Evolutionary conservation across 2,113 vertebrate species (phyloP), one percentile per base, ranked within the genome.

Genomic region (Barnardius zonarius): DNA sequence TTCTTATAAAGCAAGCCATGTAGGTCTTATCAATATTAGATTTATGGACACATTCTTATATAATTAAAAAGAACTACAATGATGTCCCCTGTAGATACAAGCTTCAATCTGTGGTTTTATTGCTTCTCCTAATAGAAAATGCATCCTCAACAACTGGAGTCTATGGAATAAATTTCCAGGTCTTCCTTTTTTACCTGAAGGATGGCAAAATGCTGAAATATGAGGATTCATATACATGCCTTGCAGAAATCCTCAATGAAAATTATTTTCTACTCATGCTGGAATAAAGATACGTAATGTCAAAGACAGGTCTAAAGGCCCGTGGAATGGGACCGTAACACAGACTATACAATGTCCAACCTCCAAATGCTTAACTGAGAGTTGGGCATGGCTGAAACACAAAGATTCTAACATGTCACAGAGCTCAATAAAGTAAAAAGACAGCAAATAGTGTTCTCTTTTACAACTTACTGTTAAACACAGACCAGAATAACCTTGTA

Each of bases 141-240:
- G 41, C 23, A 77, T 14, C 6, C 27, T 23, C 12, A 67, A 33
- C n/a, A 78, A 54, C 17, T 5, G 51, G 18, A 84, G 17, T 57
- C 8, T 70, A 37, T 55, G 24, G 82, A 81, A 23, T 31, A 84
- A 67, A 24, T 57, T 41, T 33, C 25, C 25, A 48, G 24, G 17
- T 41, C 75, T 91, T 78, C 19, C 18, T 49, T 85, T 85, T 81
- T 86, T 28, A 82, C 9, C 28, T 43, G 20, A 30, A 87, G 64
- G 33, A 76, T 3, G 9, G 30, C 10, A 68, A 61, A 64, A 31
- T 7, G 5, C 33, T 37, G 22, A 68, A 74, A 66, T 11, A 77
- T 7, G 30, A 74, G 12, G 19, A 61, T 7, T 43, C 4, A 1
- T 19, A 28, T 7, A 20, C 0, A 1, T 1, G 12, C n/a, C 30